A percentile compares a stretch with the other conserved stretches of the same genome.
Conservation (phyloP, 2,113 vertebrate species). For the Saccopteryx bilineata region DNA sequence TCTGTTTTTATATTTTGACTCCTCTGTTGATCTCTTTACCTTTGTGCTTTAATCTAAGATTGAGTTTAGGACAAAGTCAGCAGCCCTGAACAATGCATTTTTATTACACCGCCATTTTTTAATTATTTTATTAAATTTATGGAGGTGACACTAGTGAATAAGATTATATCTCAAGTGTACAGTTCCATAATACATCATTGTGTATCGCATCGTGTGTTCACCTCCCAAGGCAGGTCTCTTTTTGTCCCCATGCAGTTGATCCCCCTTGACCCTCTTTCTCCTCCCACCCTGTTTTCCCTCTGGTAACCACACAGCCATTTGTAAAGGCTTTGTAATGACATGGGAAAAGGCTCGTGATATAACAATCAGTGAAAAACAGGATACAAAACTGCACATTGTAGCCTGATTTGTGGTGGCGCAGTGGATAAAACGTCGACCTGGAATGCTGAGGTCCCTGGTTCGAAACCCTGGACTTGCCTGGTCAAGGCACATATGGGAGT, state of each 20-base stretch:
- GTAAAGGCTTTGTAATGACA: conserved; percentile 22
- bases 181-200: background rate
- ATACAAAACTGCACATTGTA: background rate
- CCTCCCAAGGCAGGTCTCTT: background rate
- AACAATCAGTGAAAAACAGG: background rate
- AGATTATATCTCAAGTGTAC: background rate
- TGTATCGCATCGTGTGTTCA: background rate
- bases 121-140: background rate
- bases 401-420: no score
- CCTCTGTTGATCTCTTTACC: background rate
- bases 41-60: conserved; percentile 47
- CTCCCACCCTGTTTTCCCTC: background rate
- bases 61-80: conserved; percentile 33
- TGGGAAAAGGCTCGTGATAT: background rate
- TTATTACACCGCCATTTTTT: background rate
- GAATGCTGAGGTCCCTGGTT: no score
- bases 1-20: conserved; percentile 9
- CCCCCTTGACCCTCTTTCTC: background rate
- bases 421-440: no score
- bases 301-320: background rate
- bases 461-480: no score
- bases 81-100: conserved; percentile 18
- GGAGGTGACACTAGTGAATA: background rate
- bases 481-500: no score
- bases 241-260: background rate